Percentiles rank a stretch among this genome's conserved stretches.
Evolutionary conservation across 2,888 invertebrate species (phyloP).

Genomic region (Nesidiocoris tenuis): DNA sequence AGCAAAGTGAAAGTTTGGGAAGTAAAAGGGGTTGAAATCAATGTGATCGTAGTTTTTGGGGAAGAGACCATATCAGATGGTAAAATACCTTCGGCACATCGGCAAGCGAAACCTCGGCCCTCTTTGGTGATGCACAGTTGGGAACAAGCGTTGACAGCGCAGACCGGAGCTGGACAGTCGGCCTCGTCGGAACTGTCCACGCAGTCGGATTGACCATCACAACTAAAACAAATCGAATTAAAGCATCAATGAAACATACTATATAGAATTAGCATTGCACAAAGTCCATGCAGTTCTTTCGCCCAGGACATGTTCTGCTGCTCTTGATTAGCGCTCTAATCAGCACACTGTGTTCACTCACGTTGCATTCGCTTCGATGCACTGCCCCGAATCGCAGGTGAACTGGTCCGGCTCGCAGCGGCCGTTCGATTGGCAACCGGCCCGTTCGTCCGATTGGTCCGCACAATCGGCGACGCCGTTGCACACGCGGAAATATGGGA

Average conservation of each 20-base stretch:
- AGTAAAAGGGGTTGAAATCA: too few species aligned
- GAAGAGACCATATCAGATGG: too few species aligned
- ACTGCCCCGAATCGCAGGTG: slow-evolving; percentile 8
- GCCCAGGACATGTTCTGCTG: too few species aligned
- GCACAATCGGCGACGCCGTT: slow-evolving; percentile 73
- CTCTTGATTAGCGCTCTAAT: too few species aligned
- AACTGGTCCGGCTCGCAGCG: slow-evolving; percentile 22
- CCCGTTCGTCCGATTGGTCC: slow-evolving; percentile 27
- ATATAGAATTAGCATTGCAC: background rate
- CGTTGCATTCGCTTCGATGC: slow-evolving; percentile 3
- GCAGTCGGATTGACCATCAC: slow-evolving; percentile 46
- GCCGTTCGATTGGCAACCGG: background rate
- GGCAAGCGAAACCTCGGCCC: slow-evolving; percentile 56
- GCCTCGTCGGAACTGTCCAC: slow-evolving; percentile 78
- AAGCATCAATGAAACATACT: slow-evolving; percentile 20
- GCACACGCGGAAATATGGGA: slow-evolving; percentile 59
- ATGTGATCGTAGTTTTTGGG: too few species aligned
- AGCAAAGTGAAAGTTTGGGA: background rate
- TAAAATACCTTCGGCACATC: slow-evolving; percentile 55
- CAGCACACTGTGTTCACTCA: too few species aligned
- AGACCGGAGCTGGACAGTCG: slow-evolving; percentile 62
- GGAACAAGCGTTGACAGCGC: slow-evolving; percentile 73
- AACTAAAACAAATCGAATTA: slow-evolving; percentile 8
- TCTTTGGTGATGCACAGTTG: slow-evolving; percentile 71
- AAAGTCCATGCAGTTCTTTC: too few species aligned